A percentile compares a stretch with the other conserved stretches of the same genome.
Evolutionary conservation across 1,140 invertebrate genomes (phyloP).

Genomic region (Caenorhabditis tropicalis): DNA sequence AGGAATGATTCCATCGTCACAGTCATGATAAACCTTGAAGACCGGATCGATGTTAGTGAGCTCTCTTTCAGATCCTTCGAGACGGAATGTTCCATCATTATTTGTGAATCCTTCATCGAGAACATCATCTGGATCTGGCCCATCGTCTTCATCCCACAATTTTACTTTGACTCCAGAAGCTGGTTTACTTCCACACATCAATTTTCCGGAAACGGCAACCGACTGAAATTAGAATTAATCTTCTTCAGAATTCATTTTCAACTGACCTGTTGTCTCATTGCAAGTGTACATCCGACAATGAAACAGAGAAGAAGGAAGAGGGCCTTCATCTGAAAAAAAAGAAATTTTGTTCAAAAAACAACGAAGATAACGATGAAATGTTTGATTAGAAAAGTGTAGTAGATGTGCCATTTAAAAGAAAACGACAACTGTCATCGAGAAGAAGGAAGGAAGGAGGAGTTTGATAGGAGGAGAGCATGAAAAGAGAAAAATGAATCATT

Average conservation of each 20-base stretch:
- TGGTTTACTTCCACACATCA: constrained; percentile 57
- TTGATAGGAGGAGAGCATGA: background rate
- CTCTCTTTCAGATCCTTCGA: constrained; percentile 56
- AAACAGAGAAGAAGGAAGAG: constrained; percentile 24
- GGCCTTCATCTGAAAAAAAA: background rate
- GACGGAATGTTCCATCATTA: constrained; percentile 54
- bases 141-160: constrained; percentile 60
- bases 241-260: background rate
- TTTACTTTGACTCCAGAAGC: constrained; percentile 60
- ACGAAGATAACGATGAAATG: background rate
- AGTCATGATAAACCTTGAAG: constrained; percentile 66
- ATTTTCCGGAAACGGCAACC: constrained; percentile 53
- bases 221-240: background rate
- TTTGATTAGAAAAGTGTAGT: background rate
- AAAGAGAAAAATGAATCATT: background rate
- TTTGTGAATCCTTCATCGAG: constrained; percentile 59
- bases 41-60: constrained; percentile 62
- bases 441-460: constrained; percentile 4
- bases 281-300: constrained; percentile 51
- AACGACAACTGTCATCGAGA: background rate
- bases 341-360: background rate
- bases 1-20: constrained; percentile 67
- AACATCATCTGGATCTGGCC: constrained; percentile 61
- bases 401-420: background rate
- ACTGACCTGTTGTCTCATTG: constrained; percentile 56